Evolutionary conservation across 2,797 vertebrate species (phyloP), one percentile per base, ranked within the genome.

Genomic region (Alfaro cultratus): DNA sequence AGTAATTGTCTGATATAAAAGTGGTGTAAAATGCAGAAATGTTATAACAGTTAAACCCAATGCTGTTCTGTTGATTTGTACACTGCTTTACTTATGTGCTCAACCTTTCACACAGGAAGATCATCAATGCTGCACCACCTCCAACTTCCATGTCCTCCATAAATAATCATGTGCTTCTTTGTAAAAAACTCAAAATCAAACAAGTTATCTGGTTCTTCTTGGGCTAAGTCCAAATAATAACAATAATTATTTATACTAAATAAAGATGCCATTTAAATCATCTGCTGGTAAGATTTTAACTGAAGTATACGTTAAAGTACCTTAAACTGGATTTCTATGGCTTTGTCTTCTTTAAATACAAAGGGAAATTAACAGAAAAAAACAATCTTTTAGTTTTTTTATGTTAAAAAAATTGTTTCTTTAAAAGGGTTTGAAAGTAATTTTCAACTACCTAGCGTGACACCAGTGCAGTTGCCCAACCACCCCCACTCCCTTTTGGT

Each of bases 401-500:
- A 16, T 78, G 55, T 80, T 74, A 83, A 12, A 29, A 67, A 26
- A 75, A 45, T 49, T 83, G 13, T 75, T 46, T 13, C 39, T 74
- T 16, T 21, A 73, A 29, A 51, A 77, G 51, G 13, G n/a, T 71
- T 36, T 77, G 15, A 71, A 85, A 81, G 60, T 53, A 11, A 39
- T 75, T 74, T 31, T 49, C 45, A 26, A n/a, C 53, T 55, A n/a
- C 10, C 11, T 12, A 11, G 31, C 46, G 23, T 46, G 57, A 51
- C 5, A 77, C 49, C 16, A 51, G 31, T 76, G 72, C 55, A 1
- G 67, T 43, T 43, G 67, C 67, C n/a, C 39, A 43, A 94, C 91
- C 70, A 62, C 67, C 82, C 82, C 86, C 74, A 21, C 88, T 95
- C 93, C 91, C 87, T 43, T 43, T 43, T 83, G 87, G 84, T 86